Percentiles rank a stretch among this genome's conserved stretches.
phyloP scores from a whole-genome alignment of 2,888 invertebrate genomes.

The Drosophila pegasa region DNA sequence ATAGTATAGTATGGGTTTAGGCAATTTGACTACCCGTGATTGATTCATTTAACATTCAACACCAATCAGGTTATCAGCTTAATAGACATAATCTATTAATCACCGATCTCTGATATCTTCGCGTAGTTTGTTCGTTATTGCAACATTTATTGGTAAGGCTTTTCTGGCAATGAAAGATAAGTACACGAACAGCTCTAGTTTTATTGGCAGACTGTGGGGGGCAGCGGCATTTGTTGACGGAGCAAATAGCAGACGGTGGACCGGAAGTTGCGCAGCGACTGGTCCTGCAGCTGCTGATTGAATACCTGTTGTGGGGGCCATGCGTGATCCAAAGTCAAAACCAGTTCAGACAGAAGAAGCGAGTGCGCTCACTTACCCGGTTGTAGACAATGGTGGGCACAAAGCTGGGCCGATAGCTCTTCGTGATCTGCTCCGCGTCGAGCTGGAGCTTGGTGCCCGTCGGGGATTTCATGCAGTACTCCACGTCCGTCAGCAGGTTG shows the following conservation, averaged over 20 bases:
- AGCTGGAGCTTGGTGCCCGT: conserved; percentile 85
- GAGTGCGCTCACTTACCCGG: conserved; percentile 83
- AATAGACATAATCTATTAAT: not conserved
- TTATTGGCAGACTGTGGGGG: conserved; percentile 57
- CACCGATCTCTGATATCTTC: not conserved
- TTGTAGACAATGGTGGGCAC: conserved; percentile 86
- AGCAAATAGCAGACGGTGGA: conserved; percentile 84
- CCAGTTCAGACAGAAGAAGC: conserved; percentile 39
- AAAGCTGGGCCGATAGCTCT: conserved; percentile 84
- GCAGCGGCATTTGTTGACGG: conserved; percentile 52
- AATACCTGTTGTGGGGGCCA: conserved; percentile 78
- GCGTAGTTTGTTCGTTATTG: not conserved
- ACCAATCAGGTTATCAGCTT: not conserved
- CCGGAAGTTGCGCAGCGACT: conserved; percentile 84
- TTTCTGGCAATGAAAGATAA: conserved; percentile 5
- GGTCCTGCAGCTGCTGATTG: conserved; percentile 84
- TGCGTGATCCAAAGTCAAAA: conserved; percentile 42
- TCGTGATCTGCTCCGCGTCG: conserved; percentile 85
- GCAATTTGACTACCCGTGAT: not conserved
- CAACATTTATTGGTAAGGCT: conserved; percentile 13
- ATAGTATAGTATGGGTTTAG: too few species aligned
- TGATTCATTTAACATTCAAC: not conserved
- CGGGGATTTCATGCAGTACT: conserved; percentile 83
- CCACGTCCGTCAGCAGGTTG: conserved; percentile 83
- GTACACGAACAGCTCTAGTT: not conserved